Conservation (phyloP, 2,888 invertebrate genomes). For the Cinara cedri region DNA sequence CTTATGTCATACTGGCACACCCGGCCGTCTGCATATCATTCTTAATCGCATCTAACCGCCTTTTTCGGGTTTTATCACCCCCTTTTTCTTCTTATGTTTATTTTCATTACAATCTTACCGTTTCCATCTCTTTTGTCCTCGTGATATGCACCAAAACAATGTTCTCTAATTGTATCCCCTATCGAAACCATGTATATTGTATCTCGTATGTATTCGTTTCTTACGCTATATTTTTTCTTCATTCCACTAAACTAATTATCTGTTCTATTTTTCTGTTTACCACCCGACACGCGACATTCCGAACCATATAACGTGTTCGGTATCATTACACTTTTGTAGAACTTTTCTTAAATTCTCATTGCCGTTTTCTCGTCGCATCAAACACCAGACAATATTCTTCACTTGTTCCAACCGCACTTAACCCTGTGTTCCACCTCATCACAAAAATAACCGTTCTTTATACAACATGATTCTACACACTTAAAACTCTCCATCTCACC, state of each 20-base stretch:
- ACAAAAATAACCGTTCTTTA: neutral
- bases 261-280: neutral
- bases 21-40: no score
- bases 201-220: neutral
- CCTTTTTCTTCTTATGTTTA: no score
- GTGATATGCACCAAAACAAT: no score
- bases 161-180: neutral
- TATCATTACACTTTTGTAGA: neutral
- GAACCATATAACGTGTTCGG: neutral
- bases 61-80: no score
- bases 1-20: no score
- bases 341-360: neutral
- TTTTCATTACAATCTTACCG: no score
- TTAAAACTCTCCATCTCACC: no score
- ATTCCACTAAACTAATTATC: neutral
- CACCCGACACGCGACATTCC: neutral
- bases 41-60: no score
- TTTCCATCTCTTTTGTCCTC: no score
- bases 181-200: neutral
- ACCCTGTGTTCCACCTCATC: neutral
- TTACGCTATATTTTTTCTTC: neutral
- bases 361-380: neutral
- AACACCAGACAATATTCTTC: neutral
- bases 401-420: slow-evolving; percentile 3
- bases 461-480: no score